Base-by-base conservation (phyloP, 1,140 invertebrate genomes). In the Maconellicoccus hirsutus region DNA sequence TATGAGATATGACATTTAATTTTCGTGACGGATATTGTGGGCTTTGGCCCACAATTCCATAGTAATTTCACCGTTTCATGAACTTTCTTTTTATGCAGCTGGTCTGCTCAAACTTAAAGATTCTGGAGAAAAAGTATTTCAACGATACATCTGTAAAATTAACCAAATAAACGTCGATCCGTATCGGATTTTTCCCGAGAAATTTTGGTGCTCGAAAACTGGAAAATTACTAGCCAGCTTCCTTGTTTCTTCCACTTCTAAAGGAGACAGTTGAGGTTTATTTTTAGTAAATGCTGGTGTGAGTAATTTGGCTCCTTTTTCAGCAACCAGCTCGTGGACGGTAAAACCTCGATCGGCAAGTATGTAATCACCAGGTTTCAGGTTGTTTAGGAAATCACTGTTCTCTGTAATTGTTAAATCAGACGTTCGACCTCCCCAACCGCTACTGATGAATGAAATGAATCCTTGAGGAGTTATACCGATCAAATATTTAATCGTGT, bases 171-270 rank as follows among this genome's bases (percentile, higher is more conserved):
- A n/a, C n/a, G n/a, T n/a, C n/a, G n/a, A n/a, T n/a, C n/a, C n/a
- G n/a, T n/a, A n/a, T n/a, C n/a, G n/a, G n/a, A n/a, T n/a, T n/a
- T n/a, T n/a, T n/a, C n/a, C n/a, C n/a, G n/a, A n/a, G n/a, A n/a
- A n/a, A n/a, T n/a, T n/a, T n/a, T n/a, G n/a, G n/a, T n/a, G n/a
- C n/a, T n/a, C n/a, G n/a, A n/a, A n/a, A n/a, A n/a, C n/a, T n/a
- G n/a, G n/a, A n/a, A n/a, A n/a, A n/a, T n/a, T n/a, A n/a, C n/a
- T n/a, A n/a, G n/a, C n/a, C n/a, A n/a, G n/a, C n/a, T n/a, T n/a
- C n/a, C n/a, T n/a, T n/a, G n/a, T 71, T 59, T 72, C 71, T 52
- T 72, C 42, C 16, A 73, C 52, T 33, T 74, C 71, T 26, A 29
- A 42, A 29, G 29, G 22, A 3, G 59, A 71, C 19, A 75, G 71